Base-by-base conservation (phyloP, 2,888 invertebrate species). In the Slavum lentiscoides region DNA sequence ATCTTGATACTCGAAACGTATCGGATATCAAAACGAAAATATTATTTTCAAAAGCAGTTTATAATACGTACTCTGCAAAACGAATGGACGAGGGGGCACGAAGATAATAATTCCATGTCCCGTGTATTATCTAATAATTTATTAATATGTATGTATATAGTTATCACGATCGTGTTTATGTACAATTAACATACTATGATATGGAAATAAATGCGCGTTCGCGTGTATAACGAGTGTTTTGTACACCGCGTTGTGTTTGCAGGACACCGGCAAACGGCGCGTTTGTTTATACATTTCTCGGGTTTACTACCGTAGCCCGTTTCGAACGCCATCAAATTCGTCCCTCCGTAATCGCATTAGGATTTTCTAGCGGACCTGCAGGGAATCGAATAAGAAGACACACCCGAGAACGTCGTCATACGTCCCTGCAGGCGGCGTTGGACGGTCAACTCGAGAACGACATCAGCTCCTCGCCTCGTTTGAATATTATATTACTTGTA, bases 341-440 rank as follows among this genome's bases (percentile, higher is more conserved):
- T 23, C 49, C 53, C 64, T 37, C 49, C 30, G 30, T 74, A 64
- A 74, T 64, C 30, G 64, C 15, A 64, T 74, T 53, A 64, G 39
- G 61, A 61, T 43, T 43, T 69, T 43, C 43, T 37, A 21, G 21
- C 30, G 4, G 43, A 37, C n/a, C 59, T 58, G 13, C 3, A 19
- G 72, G 21, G 9, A 59, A 72, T 72, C 39, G 39, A 59, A 72
- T 59, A 17, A 72, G 59, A 17, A 72, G 59, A 69, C 13, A 49
- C 19, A 61, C 61, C 43, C 61, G 43, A 61, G 30, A 72, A 72
- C n/a, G 21, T 15, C n/a, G 21, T 15, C 39, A 72, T 59, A 21
- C 17, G 59, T 72, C 72, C 21, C 72, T 17, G 21, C 21, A 23
- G 39, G 15, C 15, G 30, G 21, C 15, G 30, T 15, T n/a, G 59